Evolutionary conservation across 2,797 vertebrate species (phyloP), one percentile per base, ranked within the genome.

Genomic region (Rhinella marina): DNA sequence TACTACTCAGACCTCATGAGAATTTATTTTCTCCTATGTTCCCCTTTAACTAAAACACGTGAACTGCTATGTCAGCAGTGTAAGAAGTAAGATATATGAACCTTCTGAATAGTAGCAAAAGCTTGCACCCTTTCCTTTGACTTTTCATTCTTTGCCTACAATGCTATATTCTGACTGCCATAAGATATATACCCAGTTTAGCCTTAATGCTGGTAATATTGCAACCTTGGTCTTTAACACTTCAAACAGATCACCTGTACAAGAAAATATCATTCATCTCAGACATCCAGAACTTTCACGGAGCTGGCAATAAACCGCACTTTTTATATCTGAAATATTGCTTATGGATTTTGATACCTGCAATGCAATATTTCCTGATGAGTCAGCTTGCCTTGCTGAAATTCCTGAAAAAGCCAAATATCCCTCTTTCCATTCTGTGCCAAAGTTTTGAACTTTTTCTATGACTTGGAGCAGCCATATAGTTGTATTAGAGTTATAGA

Each of bases 171-270:
- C 61, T 68, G 75, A 86, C 68, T 86, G 61, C 48, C 48, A n/a
- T 54, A 86, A 86, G 84, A 86, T 79, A 48, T 32, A 86, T 86
- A 29, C 48, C 61, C 62, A 54, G 59, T 57, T 79, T 86, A 79
- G 73, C 84, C 84, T 86, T 66, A 86, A 54, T 79, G 48, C 84
- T 79, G 29, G 84, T 79, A 66, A 77, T 56, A 78, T 86, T 64
- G 59, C 75, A 86, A 79, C 84, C 84, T 86, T 86, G 84, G 76
- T 86, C 61, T 86, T 78, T 79, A 78, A 77, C 57, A 86, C 75
- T 27, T 86, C 57, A 77, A 78, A 52, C 76, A 66, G 68, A 79
- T 86, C 84, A 78, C 72, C 75, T 54, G 84, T 56, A 32, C 62
- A 41, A 66, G 41, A 78, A 86, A 79, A 64, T 77, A 79, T 79